Evolutionary conservation across 1,140 invertebrate species (phyloP), one percentile per base, ranked within the genome.

Genomic region (Lycorma delicatula): DNA sequence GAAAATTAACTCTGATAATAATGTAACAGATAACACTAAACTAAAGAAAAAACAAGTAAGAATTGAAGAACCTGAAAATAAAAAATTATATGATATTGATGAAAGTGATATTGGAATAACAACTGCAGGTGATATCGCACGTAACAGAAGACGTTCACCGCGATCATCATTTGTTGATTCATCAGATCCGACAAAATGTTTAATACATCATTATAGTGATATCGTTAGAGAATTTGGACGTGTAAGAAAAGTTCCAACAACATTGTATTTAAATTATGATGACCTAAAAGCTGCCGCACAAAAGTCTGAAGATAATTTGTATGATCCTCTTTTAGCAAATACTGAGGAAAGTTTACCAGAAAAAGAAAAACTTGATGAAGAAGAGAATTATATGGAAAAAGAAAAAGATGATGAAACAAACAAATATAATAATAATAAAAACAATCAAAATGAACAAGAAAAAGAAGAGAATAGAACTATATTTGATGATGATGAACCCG

Each of bases 191-290:
- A 72, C 80, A 1, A 82, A 81, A 66, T 83, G 83, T 1, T 79
- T 86, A 0, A 82, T 86, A 16, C 85, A 86, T 72, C 85, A 88
- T 67, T 91, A 91, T 61, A 84, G 84, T 18, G 86, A 87, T 67
- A 82, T 91, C 54, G 84, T 90, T 1, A 81, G 80, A 58, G 82
- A 84, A 69, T 82, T 82, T 52, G 79, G 79, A 27, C 67, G 67
- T 57, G 71, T 73, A 22, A 81, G 78, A 63, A 80, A 74, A 62
- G 68, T 78, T 3, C 67, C 71, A 7, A 71, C 73, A 7, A 77
- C 76, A 3, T 68, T 81, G 26, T 83, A 82, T 64, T 70, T 82
- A 13, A 79, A 80, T 63, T 79, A 78, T 13, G 81, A 83, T 54
- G 80, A 83, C 54, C 68, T 84, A 50, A 81, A 82, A 63, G 74